Conservation (phyloP, 2,888 invertebrate species). For the Calliphora vomitoria region DNA sequence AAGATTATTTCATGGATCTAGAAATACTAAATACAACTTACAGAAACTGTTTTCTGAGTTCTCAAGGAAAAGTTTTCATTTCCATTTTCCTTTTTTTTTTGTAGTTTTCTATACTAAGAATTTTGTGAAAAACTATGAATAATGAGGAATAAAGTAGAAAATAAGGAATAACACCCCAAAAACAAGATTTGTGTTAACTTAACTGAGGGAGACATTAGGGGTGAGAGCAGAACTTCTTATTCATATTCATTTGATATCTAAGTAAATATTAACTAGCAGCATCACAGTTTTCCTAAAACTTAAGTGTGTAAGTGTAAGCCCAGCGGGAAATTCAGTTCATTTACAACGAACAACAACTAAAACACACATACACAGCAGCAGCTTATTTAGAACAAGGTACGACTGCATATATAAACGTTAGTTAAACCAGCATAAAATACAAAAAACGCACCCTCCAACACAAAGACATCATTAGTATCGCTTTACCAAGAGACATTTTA, state of each 20-base stretch:
- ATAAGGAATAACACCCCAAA: not conserved
- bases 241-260: constrained; percentile 48
- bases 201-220: not conserved
- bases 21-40: constrained; percentile 7
- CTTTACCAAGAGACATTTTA: constrained; percentile 56
- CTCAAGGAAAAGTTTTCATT: constrained; percentile 40
- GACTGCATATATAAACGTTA: not conserved
- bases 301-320: constrained; percentile 61
- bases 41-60: constrained; percentile 39
- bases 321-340: constrained; percentile 72
- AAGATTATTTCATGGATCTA: constrained; percentile 29
- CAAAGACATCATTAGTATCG: constrained; percentile 67
- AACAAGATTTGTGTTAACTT: not conserved
- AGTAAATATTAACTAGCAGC: constrained; percentile 62
- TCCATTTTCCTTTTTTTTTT: not conserved
- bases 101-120: too few species aligned
- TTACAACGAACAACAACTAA: constrained; percentile 52
- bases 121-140: constrained; percentile 10
- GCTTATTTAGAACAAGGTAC: constrained; percentile 32
- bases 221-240: not conserved
- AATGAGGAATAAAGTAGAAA: constrained; percentile 27
- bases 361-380: not conserved
- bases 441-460: constrained; percentile 21
- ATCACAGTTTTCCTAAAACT: constrained; percentile 35
- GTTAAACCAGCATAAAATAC: constrained; percentile 53